Conservation (phyloP, 2,797 vertebrate genomes). For the Tenualosa ilisha region DNA sequence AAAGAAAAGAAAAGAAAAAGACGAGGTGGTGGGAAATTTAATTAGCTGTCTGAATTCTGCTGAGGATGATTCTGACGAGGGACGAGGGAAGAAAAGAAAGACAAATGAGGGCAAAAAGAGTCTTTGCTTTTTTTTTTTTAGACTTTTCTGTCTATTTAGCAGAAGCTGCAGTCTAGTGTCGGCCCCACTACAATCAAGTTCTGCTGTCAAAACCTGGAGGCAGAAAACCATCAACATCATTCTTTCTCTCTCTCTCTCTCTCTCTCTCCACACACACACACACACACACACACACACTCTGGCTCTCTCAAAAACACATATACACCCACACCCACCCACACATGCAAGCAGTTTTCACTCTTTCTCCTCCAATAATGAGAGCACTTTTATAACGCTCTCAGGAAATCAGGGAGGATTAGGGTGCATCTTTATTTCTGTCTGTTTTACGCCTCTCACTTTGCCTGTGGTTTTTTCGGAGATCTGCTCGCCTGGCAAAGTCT, state of each 20-base stretch:
- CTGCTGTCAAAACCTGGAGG: neutral
- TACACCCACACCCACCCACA: neutral
- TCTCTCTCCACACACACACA: neutral
- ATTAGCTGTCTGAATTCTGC: neutral
- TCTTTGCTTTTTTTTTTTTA: neutral
- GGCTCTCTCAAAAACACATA: neutral
- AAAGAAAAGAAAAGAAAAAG: conserved; percentile 27
- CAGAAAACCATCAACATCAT: neutral
- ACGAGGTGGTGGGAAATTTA: neutral
- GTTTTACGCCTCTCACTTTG: conserved; percentile 77
- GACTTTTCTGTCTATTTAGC: neutral
- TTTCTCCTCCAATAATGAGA: conserved; percentile 69
- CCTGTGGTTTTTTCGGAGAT: conserved; percentile 51
- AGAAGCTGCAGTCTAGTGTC: neutral
- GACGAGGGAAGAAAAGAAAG: conserved; percentile 12
- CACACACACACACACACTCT: neutral
- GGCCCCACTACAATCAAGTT: neutral
- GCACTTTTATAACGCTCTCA: conserved; percentile 76
- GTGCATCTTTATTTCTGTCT: conserved; percentile 28
- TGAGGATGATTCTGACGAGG: neutral
- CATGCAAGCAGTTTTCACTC: conserved; percentile 22
- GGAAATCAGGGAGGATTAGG: conserved; percentile 80
- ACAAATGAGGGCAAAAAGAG: neutral
- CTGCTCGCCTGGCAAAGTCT: neutral
- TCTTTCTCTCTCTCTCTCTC: neutral